Percentiles rank a stretch among this genome's conserved stretches.
phyloP scores from a whole-genome alignment of 2,888 invertebrate genomes.

The Agrotis puta region DNA sequence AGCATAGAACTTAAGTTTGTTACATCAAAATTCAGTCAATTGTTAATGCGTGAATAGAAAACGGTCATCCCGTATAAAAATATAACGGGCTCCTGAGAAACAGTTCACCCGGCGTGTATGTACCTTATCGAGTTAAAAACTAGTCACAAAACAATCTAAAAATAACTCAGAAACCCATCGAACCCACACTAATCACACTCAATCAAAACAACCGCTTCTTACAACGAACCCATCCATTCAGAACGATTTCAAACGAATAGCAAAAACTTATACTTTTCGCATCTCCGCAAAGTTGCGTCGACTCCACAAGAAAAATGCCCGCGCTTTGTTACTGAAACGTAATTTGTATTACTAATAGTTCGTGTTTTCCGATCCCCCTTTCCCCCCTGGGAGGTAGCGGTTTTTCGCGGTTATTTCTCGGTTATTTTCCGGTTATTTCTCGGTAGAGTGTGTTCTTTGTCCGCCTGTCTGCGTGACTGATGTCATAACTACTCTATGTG shows the following conservation, averaged over 20 bases:
- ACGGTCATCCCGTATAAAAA: too few species aligned
- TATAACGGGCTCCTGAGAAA: too few species aligned
- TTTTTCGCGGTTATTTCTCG: conserved; percentile 61
- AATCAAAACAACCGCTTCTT: conserved; percentile 30
- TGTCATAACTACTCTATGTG: conserved; percentile 66
- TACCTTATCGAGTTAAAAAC: too few species aligned
- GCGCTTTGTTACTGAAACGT: conserved; percentile 68
- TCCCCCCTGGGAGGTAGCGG: conserved; percentile 21
- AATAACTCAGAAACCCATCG: conserved; percentile 6
- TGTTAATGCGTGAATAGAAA: too few species aligned
- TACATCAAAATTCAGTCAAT: too few species aligned
- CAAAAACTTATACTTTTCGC: conserved; percentile 55
- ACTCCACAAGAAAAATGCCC: conserved; percentile 62
- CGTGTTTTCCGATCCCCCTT: conserved; percentile 70
- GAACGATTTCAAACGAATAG: conserved; percentile 43
- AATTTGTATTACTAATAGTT: conserved; percentile 78
- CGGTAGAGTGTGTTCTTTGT: conserved; percentile 68
- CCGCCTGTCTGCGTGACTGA: conserved; percentile 69
- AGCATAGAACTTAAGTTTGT: too few species aligned
- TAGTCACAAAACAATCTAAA: not conserved
- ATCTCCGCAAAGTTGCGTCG: conserved; percentile 58
- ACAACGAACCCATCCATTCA: conserved; percentile 35
- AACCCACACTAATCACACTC: conserved; percentile 30
- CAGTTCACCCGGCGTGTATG: too few species aligned
- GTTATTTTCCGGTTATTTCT: conserved; percentile 58